A percentile compares a stretch with the other conserved stretches of the same genome.
phyloP scores from a whole-genome alignment of 2,113 vertebrate species.

The Bolborhynchus lineola region DNA sequence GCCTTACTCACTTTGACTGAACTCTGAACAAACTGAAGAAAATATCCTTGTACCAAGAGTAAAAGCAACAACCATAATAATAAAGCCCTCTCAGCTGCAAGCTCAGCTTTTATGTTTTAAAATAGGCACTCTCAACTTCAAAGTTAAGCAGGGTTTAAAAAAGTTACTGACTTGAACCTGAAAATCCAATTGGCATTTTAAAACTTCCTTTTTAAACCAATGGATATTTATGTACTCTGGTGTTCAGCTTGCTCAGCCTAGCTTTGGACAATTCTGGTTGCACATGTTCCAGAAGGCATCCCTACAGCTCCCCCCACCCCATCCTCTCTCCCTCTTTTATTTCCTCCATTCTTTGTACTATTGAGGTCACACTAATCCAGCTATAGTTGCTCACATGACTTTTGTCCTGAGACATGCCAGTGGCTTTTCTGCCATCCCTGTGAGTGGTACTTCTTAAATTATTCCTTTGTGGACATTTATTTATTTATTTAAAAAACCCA shows the following conservation, averaged over 20 bases:
- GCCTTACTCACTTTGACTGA: not conserved
- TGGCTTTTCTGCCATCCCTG: not conserved
- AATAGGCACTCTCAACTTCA: not conserved
- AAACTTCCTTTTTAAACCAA: not conserved
- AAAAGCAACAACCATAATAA: conserved; percentile 5
- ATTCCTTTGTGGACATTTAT: not conserved
- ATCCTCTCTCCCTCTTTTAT: not conserved
- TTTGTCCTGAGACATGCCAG: conserved; percentile 8
- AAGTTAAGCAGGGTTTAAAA: not conserved
- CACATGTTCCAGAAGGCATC: not conserved
- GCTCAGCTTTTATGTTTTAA: conserved; percentile 9
- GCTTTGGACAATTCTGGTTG: not conserved
- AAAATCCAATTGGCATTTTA: not conserved
- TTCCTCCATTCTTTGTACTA: not conserved
- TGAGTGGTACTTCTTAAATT: not conserved
- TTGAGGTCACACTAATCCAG: conserved; percentile 35
- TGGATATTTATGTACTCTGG: not conserved
- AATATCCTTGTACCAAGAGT: not conserved
- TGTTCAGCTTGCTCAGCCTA: not conserved
- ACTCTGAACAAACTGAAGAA: not conserved
- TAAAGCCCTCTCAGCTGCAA: not conserved
- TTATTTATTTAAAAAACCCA: not conserved
- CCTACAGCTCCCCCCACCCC: not conserved
- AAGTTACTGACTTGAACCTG: not conserved
- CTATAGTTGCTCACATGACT: not conserved